Percentiles rank a stretch among this genome's conserved stretches.
phyloP scores from a whole-genome alignment of 2,888 invertebrate species.

The Aelia acuminata region DNA sequence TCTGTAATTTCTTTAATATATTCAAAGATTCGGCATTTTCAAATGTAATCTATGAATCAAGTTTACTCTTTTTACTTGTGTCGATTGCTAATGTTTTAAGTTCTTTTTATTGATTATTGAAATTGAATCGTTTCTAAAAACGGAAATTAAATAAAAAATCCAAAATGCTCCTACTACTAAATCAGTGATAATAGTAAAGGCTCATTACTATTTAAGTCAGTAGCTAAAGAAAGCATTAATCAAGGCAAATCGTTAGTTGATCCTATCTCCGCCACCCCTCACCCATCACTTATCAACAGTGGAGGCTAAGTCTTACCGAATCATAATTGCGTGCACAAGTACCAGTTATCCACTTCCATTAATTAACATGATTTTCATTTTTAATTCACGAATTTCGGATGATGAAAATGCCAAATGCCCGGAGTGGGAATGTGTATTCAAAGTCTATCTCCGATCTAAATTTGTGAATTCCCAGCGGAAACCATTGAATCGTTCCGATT shows the following conservation, averaged over 20 bases:
- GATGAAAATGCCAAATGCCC: neutral
- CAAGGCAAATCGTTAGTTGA: neutral
- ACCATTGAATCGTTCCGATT: neutral
- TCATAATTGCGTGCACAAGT: neutral
- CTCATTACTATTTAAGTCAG: neutral
- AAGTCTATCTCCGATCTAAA: neutral
- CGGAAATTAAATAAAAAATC: too few species aligned
- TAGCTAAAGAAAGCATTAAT: neutral
- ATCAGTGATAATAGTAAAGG: neutral
- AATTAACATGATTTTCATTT: neutral
- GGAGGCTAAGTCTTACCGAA: neutral
- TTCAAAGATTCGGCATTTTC: too few species aligned
- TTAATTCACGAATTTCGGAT: neutral
- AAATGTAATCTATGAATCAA: too few species aligned
- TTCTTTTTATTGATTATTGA: too few species aligned
- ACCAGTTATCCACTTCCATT: neutral
- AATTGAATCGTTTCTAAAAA: too few species aligned
- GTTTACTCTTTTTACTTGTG: too few species aligned
- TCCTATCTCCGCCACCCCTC: neutral
- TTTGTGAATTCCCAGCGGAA: neutral
- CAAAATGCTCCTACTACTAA: too few species aligned
- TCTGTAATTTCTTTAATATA: too few species aligned
- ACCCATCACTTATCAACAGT: too few species aligned
- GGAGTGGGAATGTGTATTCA: neutral
- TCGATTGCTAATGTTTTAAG: too few species aligned